Evolutionary conservation across 30 jellyfish, hydroid and myxozoan species (phyloP), one percentile per base, ranked within the genome.

Genomic region (Cassiopea andromeda): DNA sequence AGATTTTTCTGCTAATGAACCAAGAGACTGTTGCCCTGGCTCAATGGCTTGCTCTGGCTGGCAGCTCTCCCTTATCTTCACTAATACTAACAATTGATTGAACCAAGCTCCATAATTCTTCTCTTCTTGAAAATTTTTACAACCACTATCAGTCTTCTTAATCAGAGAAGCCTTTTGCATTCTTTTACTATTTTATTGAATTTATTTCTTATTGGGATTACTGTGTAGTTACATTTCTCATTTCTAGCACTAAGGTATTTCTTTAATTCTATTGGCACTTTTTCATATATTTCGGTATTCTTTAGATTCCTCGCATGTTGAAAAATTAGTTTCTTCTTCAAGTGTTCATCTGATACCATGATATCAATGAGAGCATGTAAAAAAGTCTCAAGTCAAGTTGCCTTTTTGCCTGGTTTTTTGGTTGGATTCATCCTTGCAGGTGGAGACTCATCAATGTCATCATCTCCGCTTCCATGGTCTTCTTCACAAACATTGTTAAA

Each of bases 1-100:
- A 75, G 75, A 83, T 76, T 83, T 48, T 48, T 72, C 73, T 83
- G 92, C 4, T 50, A 9, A 50, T 48, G 85, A 69, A 73, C 64
- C 92, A 83, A 46, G 59, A 83, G 85, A 70, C 59, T 72, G 85
- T 83, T 70, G 85, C 19, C 92, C 72, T 77, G 91, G 91, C 57
- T 75, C 94, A 57, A 78, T 87, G 76, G 94, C 94, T 77, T 87
- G 94, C 69, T 87, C 96, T 50, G 92, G 88, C 83, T 80, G 92
- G 83, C 92, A 79, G 87, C 87, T 75, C 19, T 73, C 97, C 44
- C 93, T 72, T 81, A 90, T 81, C 61, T 89, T 79, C 79, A 89
- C 93, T 19, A 89, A 49, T 46, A 38, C 90, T 5, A 73, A 71
- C 91, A 88, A 85, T 72, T 88, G 96, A 70, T 88, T 54, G 87